A percentile compares a stretch with the other conserved stretches of the same genome.
phyloP scores from a whole-genome alignment of 1,140 invertebrate genomes.

The Bombus soroeensis region DNA sequence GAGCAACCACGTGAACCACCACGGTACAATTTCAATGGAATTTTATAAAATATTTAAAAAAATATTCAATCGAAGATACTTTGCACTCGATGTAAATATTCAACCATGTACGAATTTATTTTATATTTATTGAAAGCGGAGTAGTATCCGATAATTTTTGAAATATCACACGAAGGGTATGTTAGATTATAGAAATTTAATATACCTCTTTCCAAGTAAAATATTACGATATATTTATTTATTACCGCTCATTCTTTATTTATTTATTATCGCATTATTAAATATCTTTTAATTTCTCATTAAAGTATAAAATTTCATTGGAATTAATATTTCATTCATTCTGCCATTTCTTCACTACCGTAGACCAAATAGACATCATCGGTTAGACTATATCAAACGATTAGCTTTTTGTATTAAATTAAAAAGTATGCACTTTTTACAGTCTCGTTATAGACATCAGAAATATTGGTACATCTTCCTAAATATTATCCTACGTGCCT shows the following conservation, averaged over 20 bases:
- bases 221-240: too few relatives aligned
- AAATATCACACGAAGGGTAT: accelerated
- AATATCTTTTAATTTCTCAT: not conserved
- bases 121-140: not conserved
- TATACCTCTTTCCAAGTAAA: too few relatives aligned
- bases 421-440: not conserved
- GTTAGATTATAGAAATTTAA: not conserved
- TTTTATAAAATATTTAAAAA: not conserved
- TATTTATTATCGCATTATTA: too few relatives aligned
- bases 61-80: not conserved
- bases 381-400: not conserved
- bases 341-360: not conserved
- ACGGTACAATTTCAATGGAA: not conserved
- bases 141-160: not conserved
- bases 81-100: not conserved
- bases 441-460: not conserved
- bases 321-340: not conserved
- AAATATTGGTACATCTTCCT: too few relatives aligned
- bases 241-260: too few relatives aligned
- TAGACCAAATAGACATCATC: not conserved
- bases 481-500: too few relatives aligned
- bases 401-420: not conserved
- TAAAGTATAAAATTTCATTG: not conserved
- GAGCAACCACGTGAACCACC: not conserved
- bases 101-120: not conserved